Conservation (phyloP, 2,888 invertebrate genomes). For the Rhyacophila evoluta region DNA sequence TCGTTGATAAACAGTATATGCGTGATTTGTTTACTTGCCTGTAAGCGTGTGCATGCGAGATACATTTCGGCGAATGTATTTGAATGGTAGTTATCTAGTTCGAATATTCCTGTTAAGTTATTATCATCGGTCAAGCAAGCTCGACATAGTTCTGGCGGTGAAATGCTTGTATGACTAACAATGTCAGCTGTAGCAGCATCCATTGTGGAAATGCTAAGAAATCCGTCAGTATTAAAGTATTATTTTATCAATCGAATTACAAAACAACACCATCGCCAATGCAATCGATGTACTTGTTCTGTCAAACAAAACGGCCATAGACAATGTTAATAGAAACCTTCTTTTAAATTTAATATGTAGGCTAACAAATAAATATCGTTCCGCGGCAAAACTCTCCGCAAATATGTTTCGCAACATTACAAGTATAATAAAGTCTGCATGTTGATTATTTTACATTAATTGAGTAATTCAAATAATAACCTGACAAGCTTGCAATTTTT, state of each 20-base stretch:
- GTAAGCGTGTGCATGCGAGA: not conserved
- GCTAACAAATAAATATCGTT: too few relatives aligned
- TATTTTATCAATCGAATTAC: not conserved
- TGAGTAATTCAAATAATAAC: too few relatives aligned
- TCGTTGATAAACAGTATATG: too few relatives aligned
- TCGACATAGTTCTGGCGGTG: not conserved
- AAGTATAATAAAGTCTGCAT: too few relatives aligned
- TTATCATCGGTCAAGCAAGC: not conserved
- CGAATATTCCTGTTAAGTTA: slow-evolving; percentile 15
- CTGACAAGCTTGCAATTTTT: too few relatives aligned
- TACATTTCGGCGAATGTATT: slow-evolving; percentile 16
- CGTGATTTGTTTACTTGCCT: not conserved
- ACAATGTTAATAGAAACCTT: too few relatives aligned
- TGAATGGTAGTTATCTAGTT: not conserved
- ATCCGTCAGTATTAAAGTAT: not conserved
- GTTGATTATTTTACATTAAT: too few relatives aligned
- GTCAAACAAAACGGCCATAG: slow-evolving; percentile 15
- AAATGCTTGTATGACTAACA: not conserved
- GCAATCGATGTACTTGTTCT: slow-evolving; percentile 14
- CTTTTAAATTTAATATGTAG: too few relatives aligned
- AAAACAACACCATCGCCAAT: slow-evolving; percentile 5
- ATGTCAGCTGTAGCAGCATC: not conserved
- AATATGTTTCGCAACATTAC: too few relatives aligned
- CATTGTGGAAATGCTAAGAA: not conserved
- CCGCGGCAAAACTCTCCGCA: too few relatives aligned